A percentile compares a stretch with the other conserved stretches of the same genome.
Evolutionary conservation across 2,888 invertebrate species (phyloP).

Genomic region (Drosophila tanythrix): DNA sequence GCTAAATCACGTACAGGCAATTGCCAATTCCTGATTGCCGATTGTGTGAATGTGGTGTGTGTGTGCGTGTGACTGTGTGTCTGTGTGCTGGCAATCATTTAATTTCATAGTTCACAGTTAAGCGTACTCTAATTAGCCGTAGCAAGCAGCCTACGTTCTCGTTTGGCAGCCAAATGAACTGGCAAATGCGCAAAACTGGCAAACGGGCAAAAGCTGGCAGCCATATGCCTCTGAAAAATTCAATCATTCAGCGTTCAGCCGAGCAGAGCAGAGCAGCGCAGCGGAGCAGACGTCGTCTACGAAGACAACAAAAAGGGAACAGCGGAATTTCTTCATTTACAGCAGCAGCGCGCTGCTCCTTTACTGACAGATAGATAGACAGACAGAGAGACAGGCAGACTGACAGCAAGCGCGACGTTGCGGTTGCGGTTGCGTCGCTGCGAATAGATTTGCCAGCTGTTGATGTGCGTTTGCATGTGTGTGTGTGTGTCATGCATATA

Average conservation of each 20-base stretch:
- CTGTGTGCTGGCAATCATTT: conserved; percentile 33
- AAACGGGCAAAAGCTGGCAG: conserved; percentile 28
- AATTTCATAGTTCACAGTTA: conserved; percentile 33
- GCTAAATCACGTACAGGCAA: conserved; percentile 75
- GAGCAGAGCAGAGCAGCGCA: conserved; percentile 23
- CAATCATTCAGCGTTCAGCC: conserved; percentile 75
- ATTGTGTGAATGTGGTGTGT: conserved; percentile 42
- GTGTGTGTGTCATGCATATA: conserved; percentile 67
- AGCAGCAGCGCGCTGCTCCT: conserved; percentile 55
- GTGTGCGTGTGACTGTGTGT: conserved; percentile 24
- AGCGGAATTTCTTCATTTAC: conserved; percentile 79
- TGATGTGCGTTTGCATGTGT: conserved; percentile 21
- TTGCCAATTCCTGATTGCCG: conserved; percentile 63
- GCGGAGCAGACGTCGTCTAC: conserved; percentile 46
- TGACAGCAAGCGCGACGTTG: conserved; percentile 49
- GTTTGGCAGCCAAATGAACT: conserved; percentile 65
- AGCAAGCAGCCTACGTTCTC: not conserved
- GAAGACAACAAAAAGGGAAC: conserved; percentile 62
- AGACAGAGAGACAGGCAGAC: conserved; percentile 12
- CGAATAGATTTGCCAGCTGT: conserved; percentile 71
- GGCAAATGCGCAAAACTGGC: conserved; percentile 37
- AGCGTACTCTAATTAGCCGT: conserved; percentile 37
- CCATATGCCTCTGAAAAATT: conserved; percentile 68
- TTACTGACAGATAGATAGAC: conserved; percentile 57
- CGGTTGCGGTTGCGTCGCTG: conserved; percentile 76